These are phyloP conservation scores for Pseudomyrmex flavicornis DNA, from an alignment of 1,140 invertebrate species.

Conservation along the genomic window DNA sequence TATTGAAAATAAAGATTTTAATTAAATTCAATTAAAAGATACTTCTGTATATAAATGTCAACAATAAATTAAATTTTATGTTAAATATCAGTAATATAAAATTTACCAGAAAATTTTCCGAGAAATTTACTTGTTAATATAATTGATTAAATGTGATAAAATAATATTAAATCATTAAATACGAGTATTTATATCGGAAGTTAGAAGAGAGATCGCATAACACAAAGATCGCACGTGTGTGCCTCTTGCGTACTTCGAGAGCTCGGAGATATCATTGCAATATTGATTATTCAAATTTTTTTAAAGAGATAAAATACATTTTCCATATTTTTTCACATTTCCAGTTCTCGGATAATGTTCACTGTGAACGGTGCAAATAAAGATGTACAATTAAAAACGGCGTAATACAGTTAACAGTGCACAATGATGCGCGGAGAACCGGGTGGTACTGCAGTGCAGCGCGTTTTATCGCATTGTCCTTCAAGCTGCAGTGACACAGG, in stretches of 20 bases:
- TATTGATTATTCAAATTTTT: too few species aligned
- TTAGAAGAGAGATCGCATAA: too few species aligned
- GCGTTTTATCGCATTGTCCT: conserved; percentile 50
- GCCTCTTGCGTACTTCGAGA: too few species aligned
- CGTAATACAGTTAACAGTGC: background rate
- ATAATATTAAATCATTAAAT: too few species aligned
- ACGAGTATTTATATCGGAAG: too few species aligned
- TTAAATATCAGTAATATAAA: background rate
- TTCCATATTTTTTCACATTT: too few species aligned
- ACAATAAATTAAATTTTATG: background rate
- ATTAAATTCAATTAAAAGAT: conserved; percentile 27
- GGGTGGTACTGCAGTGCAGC: conserved; percentile 17
- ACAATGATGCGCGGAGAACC: conserved; percentile 30
- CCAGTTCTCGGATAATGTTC: too few species aligned
- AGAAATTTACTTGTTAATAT: background rate
- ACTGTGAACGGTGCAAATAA: background rate
- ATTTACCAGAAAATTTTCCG: background rate
- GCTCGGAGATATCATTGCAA: too few species aligned
- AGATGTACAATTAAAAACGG: background rate
- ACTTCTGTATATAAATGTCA: background rate
- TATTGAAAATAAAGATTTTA: background rate
- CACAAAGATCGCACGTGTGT: too few species aligned
- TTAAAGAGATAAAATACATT: too few species aligned
- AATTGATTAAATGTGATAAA: background rate
- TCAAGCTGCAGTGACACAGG: conserved; percentile 42